A percentile compares a stretch with the other conserved stretches of the same genome.
phyloP scores from a whole-genome alignment of 1,140 invertebrate species.

The Dreissena rostriformis region DNA sequence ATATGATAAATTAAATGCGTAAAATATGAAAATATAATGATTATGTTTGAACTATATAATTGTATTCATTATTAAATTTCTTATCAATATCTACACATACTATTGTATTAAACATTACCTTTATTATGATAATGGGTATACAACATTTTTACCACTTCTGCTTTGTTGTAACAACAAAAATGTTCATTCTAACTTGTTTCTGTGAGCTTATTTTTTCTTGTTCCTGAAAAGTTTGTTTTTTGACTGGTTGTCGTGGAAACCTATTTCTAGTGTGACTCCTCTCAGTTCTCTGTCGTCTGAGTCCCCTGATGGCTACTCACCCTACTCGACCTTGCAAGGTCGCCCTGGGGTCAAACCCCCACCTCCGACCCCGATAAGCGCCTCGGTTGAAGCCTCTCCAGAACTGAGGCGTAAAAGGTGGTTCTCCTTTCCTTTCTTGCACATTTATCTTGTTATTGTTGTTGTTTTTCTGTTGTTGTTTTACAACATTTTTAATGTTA shows the following conservation, averaged over 20 bases:
- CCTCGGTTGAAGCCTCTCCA: slow-evolving; percentile 68
- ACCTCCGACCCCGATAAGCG: slow-evolving; percentile 64
- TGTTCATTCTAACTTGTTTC: too few relatives aligned
- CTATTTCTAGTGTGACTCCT: slow-evolving; percentile 47
- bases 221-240: neutral
- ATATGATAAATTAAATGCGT: too few relatives aligned
- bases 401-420: slow-evolving; percentile 53
- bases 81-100: too few relatives aligned
- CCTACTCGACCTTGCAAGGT: slow-evolving; percentile 39
- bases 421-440: neutral
- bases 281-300: slow-evolving; percentile 42
- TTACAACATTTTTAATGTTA: neutral
- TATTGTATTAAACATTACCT: too few relatives aligned
- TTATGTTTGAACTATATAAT: too few relatives aligned
- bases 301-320: slow-evolving; percentile 40
- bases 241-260: neutral
- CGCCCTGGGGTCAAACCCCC: slow-evolving; percentile 54
- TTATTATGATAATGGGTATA: too few relatives aligned
- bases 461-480: slow-evolving; percentile 36
- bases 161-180: too few relatives aligned
- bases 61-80: too few relatives aligned
- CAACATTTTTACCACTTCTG: too few relatives aligned
- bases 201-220: too few relatives aligned
- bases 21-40: too few relatives aligned
- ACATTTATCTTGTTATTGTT: slow-evolving; percentile 16